Percentiles rank a stretch among this genome's conserved stretches.
Evolutionary conservation across 2,888 invertebrate species (phyloP).

Genomic region (Periphyllus acericola): DNA sequence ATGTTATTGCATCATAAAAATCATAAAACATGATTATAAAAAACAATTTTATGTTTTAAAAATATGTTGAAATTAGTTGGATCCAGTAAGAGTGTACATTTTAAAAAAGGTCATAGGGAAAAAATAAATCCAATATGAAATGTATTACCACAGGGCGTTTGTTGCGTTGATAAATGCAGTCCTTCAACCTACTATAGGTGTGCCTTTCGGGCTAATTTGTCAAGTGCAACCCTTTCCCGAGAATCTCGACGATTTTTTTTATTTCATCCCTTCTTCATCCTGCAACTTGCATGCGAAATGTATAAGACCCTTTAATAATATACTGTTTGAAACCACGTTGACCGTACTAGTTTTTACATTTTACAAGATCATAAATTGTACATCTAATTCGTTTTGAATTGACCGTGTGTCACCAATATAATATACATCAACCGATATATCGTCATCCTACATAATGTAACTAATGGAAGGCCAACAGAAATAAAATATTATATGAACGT

Average conservation of each 20-base stretch:
- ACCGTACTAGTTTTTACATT: conserved; percentile 21
- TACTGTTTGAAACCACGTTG: conserved; percentile 10
- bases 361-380: conserved; percentile 28
- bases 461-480: neutral
- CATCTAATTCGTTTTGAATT: conserved; percentile 21
- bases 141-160: conserved; percentile 20
- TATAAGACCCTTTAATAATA: conserved; percentile 2
- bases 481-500: neutral
- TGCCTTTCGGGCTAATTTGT: conserved; percentile 38
- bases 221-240: neutral
- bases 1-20: no score
- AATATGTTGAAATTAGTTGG: no score
- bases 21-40: no score
- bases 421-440: neutral
- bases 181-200: conserved; percentile 13
- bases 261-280: neutral
- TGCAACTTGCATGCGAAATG: neutral
- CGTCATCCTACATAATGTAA: neutral
- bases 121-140: neutral
- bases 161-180: conserved; percentile 28
- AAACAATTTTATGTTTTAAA: no score
- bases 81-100: no score
- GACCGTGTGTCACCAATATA: neutral
- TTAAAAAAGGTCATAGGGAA: neutral
- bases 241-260: neutral